Percentiles rank a stretch among this genome's conserved stretches.
These are phyloP conservation scores for Oreortyx pictus DNA, from an alignment of 2,797 vertebrate genomes.

Conservation along the genomic window DNA sequence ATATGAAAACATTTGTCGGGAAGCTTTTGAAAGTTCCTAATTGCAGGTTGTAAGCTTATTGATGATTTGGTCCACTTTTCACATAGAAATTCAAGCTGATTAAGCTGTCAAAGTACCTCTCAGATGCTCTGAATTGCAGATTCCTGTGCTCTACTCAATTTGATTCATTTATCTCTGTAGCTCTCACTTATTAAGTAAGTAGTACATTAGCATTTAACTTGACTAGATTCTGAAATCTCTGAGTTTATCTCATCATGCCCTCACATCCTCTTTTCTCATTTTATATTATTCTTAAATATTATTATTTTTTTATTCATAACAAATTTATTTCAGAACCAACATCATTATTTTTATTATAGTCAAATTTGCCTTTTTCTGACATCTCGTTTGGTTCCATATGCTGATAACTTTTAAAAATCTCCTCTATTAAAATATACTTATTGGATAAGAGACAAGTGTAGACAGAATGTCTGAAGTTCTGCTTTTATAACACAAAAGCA, in stretches of 20 bases:
- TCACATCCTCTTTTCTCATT: not conserved
- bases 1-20: not conserved
- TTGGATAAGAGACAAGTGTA: conserved; percentile 10
- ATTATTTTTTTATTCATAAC: not conserved
- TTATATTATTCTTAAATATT: not conserved
- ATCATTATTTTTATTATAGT: conserved; percentile 48
- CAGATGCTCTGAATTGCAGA: not conserved
- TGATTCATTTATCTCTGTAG: not conserved
- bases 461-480: conserved; percentile 44
- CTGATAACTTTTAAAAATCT: conserved; percentile 47
- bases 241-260: not conserved
- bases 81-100: not conserved
- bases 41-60: not conserved
- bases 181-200: not conserved
- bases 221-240: not conserved
- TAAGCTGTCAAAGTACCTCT: not conserved
- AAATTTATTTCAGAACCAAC: not conserved
- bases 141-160: not conserved
- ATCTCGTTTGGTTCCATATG: not conserved
- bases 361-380: conserved; percentile 42
- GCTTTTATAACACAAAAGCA: conserved; percentile 38
- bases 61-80: not conserved
- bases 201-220: not conserved
- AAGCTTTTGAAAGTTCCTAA: not conserved
- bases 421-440: conserved; percentile 24